phyloP scores from a whole-genome alignment of 2,797 vertebrate species.

The Sebastes diaconus region DNA sequence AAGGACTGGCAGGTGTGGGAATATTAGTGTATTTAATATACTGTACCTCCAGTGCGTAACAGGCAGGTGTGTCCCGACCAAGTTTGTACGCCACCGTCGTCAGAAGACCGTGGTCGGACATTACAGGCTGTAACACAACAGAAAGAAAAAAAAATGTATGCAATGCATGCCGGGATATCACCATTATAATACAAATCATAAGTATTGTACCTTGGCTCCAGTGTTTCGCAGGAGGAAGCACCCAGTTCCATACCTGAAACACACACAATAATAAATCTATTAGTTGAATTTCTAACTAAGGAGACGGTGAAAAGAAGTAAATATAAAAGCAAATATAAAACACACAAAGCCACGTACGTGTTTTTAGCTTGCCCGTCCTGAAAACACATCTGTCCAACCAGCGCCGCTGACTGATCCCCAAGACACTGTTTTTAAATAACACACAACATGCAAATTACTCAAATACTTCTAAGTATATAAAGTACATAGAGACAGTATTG shows the following conservation, averaged over 20 bases:
- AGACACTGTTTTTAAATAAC: conserved; percentile 85
- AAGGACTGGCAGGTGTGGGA: accelerated
- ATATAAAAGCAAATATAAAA: no score
- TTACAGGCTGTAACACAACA: conserved; percentile 84
- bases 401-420: conserved; percentile 97
- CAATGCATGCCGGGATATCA: neutral
- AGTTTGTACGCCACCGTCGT: conserved; percentile 98
- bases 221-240: conserved; percentile 96
- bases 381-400: conserved; percentile 99
- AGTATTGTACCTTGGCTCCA: conserved; percentile 87
- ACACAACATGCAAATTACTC: accelerated
- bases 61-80: conserved; percentile 93
- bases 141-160: neutral
- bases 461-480: accelerated
- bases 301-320: no score
- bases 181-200: neutral
- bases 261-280: no score
- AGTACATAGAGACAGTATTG: accelerated
- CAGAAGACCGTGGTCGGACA: conserved; percentile 97
- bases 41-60: conserved; percentile 92
- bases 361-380: conserved; percentile 96
- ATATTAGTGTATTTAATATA: neutral
- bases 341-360: conserved; percentile 83
- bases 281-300: no score
- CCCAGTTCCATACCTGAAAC: conserved; percentile 93